Percentiles rank a stretch among this genome's conserved stretches.
phyloP scores from a whole-genome alignment of 2,888 invertebrate genomes.

The Melinaea menophilus region DNA sequence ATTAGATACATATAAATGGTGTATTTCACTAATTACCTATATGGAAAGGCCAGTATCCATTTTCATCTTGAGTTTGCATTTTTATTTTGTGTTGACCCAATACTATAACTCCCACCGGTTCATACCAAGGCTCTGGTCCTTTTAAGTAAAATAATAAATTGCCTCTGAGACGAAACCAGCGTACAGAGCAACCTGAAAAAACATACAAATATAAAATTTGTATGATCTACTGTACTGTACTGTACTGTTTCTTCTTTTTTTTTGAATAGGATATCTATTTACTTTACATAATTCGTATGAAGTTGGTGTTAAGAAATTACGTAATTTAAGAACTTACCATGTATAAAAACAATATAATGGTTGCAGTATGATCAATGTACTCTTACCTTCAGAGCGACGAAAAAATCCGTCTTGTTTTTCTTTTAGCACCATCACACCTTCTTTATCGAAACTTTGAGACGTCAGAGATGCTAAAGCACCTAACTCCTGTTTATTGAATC shows the following conservation, averaged over 20 bases:
- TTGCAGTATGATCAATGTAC: conserved; percentile 40
- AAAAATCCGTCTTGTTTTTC: conserved; percentile 96
- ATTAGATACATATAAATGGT: conserved; percentile 13
- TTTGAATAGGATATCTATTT: conserved; percentile 1
- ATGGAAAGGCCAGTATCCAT: conserved; percentile 88
- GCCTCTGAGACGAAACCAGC: conserved; percentile 93
- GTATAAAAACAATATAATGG: too few species aligned
- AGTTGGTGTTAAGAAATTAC: too few species aligned
- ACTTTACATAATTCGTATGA: too few species aligned
- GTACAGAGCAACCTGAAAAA: conserved; percentile 50
- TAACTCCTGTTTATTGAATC: conserved; percentile 94
- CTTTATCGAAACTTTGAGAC: conserved; percentile 92
- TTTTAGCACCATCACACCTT: conserved; percentile 90
- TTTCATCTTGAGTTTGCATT: conserved; percentile 78
- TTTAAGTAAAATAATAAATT: conserved; percentile 96
- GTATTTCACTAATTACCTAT: conserved; percentile 79
- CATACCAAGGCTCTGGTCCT: conserved; percentile 91
- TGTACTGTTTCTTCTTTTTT: not conserved
- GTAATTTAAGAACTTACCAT: too few species aligned
- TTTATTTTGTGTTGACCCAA: conserved; percentile 91
- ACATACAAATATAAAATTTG: not conserved
- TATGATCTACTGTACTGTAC: too few species aligned
- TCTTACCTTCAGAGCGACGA: conserved; percentile 92
- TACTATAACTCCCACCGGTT: conserved; percentile 92
- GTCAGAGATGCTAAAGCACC: conserved; percentile 90